Conservation (phyloP, 1,140 invertebrate species). For the Asbolus verrucosus region DNA sequence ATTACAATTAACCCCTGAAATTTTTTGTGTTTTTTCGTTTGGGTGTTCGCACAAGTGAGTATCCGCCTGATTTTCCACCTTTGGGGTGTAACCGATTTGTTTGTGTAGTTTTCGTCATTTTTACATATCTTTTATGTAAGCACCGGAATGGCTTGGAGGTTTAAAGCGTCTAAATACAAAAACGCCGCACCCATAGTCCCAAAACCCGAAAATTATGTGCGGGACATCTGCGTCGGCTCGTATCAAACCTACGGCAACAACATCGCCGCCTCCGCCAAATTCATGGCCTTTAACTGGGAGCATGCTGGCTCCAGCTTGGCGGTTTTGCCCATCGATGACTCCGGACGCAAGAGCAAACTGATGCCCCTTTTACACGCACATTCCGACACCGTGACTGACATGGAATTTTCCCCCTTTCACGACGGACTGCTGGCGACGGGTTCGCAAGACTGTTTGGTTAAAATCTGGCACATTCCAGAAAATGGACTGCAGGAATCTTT, state of each 20-base stretch:
- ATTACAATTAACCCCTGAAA: background rate
- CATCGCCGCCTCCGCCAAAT: constrained; percentile 90
- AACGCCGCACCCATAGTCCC: constrained; percentile 94
- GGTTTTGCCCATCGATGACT: constrained; percentile 86
- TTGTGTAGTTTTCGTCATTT: background rate
- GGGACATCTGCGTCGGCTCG: constrained; percentile 89
- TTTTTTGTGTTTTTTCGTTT: background rate
- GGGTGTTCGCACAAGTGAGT: constrained; percentile 5
- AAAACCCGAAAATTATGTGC: constrained; percentile 90
- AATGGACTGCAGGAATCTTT: constrained; percentile 83
- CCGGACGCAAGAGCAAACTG: constrained; percentile 85
- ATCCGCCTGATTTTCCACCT: background rate
- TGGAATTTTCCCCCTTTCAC: constrained; percentile 95
- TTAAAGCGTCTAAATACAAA: constrained; percentile 97
- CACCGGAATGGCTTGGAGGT: constrained; percentile 88
- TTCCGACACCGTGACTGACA: constrained; percentile 92
- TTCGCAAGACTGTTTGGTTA: constrained; percentile 91
- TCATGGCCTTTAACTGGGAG: constrained; percentile 95
- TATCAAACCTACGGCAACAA: constrained; percentile 95
- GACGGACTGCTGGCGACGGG: constrained; percentile 91
- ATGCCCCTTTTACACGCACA: constrained; percentile 88
- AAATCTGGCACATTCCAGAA: constrained; percentile 88
- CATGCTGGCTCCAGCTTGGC: constrained; percentile 87
- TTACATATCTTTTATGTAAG: constrained; percentile 55
- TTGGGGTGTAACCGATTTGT: constrained; percentile 10